Evolutionary conservation across 2,888 invertebrate genomes (phyloP).

Genomic region (Hololepta plana): DNA sequence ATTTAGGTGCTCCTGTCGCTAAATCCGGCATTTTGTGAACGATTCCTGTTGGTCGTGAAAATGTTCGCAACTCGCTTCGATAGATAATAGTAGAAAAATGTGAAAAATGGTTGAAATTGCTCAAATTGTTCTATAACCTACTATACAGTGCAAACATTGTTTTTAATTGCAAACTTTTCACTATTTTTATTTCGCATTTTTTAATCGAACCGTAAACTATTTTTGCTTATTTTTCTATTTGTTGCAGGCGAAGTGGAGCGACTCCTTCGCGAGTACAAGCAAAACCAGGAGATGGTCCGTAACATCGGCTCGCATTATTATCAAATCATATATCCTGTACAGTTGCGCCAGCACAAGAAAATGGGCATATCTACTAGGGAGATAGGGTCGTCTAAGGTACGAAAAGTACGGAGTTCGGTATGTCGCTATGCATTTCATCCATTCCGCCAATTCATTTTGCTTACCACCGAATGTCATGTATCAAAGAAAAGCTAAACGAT

Average conservation of each 20-base stretch:
- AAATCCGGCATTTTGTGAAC: no score
- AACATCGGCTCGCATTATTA: slow-evolving; percentile 84
- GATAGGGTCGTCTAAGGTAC: slow-evolving; percentile 74
- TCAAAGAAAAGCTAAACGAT: slow-evolving; percentile 2
- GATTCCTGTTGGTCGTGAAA: no score
- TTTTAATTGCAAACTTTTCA: no score
- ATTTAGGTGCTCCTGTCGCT: no score
- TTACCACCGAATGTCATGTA: no score
- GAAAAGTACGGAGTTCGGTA: slow-evolving; percentile 38
- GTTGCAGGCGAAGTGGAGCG: slow-evolving; percentile 76
- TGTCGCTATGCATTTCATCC: slow-evolving; percentile 28
- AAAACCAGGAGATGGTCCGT: slow-evolving; percentile 81
- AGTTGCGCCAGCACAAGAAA: slow-evolving; percentile 86
- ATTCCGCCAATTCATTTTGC: slow-evolving; percentile 19
- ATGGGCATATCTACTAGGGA: slow-evolving; percentile 90
- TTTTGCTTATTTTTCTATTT: slow-evolving; percentile 10
- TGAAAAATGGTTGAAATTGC: no score
- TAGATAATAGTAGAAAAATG: no score
- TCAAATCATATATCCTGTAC: slow-evolving; percentile 89
- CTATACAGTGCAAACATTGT: no score
- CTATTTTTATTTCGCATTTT: no score
- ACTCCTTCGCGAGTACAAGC: slow-evolving; percentile 74
- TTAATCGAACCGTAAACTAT: no score
- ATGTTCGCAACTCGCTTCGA: no score
- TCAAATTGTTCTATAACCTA: no score